Conservation (phyloP, 2,888 invertebrate genomes). For the Corythucha ciliata region DNA sequence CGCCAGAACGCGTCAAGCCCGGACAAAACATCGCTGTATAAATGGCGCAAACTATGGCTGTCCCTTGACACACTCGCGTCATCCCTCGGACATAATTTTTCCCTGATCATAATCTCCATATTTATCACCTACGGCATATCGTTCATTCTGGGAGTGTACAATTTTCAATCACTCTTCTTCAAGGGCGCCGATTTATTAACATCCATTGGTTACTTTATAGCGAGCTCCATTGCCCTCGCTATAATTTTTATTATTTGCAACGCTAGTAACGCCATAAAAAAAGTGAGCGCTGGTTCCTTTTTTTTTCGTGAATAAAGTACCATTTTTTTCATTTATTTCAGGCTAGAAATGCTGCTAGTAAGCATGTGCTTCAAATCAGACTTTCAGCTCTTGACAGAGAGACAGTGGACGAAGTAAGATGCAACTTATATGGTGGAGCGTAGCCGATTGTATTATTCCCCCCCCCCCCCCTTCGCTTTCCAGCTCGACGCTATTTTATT, state of each 20-base stretch:
- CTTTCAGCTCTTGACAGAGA: too few species aligned
- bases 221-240: constrained; percentile 13
- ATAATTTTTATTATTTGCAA: constrained; percentile 24
- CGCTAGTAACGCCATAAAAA: constrained; percentile 24
- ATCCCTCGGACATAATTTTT: constrained; percentile 18
- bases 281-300: too few species aligned
- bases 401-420: too few species aligned
- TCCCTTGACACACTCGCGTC: constrained; percentile 14
- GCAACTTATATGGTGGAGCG: too few species aligned
- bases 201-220: constrained; percentile 23
- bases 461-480: too few species aligned
- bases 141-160: constrained; percentile 26
- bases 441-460: too few species aligned
- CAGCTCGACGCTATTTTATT: too few species aligned
- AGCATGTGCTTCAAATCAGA: too few species aligned
- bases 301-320: too few species aligned
- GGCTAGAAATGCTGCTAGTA: too few species aligned
- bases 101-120: constrained; percentile 20
- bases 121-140: constrained; percentile 26
- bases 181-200: constrained; percentile 9
- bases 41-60: constrained; percentile 25
- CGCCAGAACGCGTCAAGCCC: too few species aligned
- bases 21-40: constrained; percentile 7
- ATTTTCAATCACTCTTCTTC: constrained; percentile 16
- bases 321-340: too few species aligned